Percentiles rank a stretch among this genome's conserved stretches.
phyloP scores from a whole-genome alignment of 1,140 invertebrate species.

The Acromyrmex heyeri region DNA sequence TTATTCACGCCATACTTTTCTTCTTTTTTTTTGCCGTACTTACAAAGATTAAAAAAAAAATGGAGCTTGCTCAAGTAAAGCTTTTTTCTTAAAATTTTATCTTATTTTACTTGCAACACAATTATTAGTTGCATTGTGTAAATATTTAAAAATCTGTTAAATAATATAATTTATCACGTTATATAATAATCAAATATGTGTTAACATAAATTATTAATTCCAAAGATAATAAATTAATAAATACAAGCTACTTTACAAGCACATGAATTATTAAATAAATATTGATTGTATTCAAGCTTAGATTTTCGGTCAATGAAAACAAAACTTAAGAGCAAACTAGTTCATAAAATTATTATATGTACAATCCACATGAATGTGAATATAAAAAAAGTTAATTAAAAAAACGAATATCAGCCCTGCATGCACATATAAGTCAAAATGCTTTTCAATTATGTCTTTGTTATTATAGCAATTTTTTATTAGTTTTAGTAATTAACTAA shows the following conservation, averaged over 20 bases:
- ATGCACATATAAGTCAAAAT: constrained; percentile 73
- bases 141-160: neutral
- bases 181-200: neutral
- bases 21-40: neutral
- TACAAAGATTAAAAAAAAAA: constrained; percentile 51
- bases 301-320: neutral
- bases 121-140: neutral
- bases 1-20: constrained; percentile 42
- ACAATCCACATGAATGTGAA: neutral
- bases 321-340: neutral
- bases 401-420: constrained; percentile 73
- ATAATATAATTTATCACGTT: neutral
- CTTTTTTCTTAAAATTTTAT: neutral
- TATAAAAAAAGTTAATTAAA: neutral
- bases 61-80: neutral
- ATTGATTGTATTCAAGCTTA: neutral
- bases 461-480: constrained; percentile 21
- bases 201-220: neutral
- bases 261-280: neutral
- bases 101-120: neutral
- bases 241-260: neutral
- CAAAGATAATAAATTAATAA: neutral
- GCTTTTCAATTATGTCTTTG: neutral
- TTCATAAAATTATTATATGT: neutral
- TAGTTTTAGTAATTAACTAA: constrained; percentile 13